Evolutionary conservation across 2,888 invertebrate species (phyloP).

Genomic region (Mythimna pallens): DNA sequence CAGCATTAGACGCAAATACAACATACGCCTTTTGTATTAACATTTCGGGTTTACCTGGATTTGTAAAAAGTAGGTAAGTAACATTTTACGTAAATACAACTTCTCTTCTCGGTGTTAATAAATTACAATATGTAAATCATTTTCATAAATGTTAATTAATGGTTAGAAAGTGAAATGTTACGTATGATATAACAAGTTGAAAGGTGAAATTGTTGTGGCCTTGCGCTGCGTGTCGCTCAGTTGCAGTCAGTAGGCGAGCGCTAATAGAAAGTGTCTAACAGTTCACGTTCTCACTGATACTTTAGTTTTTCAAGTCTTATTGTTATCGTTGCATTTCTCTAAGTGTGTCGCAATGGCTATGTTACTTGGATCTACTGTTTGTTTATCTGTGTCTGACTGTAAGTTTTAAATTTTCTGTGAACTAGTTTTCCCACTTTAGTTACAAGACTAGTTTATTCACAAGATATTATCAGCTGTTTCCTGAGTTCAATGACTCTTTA

Average conservation of each 20-base stretch:
- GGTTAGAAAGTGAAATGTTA: slow-evolving; percentile 79
- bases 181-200: slow-evolving; percentile 84
- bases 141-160: slow-evolving; percentile 55
- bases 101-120: slow-evolving; percentile 6
- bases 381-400: slow-evolving; percentile 80
- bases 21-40: slow-evolving; percentile 4
- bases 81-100: slow-evolving; percentile 24
- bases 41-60: slow-evolving; percentile 5
- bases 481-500: slow-evolving; percentile 43
- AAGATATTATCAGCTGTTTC: slow-evolving; percentile 43
- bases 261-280: slow-evolving; percentile 71
- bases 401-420: slow-evolving; percentile 64
- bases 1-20: neutral
- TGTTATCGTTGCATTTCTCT: slow-evolving; percentile 51
- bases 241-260: slow-evolving; percentile 60
- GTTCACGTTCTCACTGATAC: slow-evolving; percentile 49
- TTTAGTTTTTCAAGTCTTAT: slow-evolving; percentile 32
- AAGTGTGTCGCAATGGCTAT: slow-evolving; percentile 71
- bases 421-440: slow-evolving; percentile 24
- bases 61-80: slow-evolving; percentile 39
- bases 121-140: slow-evolving; percentile 52
- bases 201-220: slow-evolving; percentile 83
- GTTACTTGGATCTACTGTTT: slow-evolving; percentile 79
- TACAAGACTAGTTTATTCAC: slow-evolving; percentile 18
- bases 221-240: slow-evolving; percentile 63